Evolutionary conservation across 2,888 invertebrate genomes (phyloP), one percentile per base, ranked within the genome.

Genomic region (Tetheella fluctuosa): DNA sequence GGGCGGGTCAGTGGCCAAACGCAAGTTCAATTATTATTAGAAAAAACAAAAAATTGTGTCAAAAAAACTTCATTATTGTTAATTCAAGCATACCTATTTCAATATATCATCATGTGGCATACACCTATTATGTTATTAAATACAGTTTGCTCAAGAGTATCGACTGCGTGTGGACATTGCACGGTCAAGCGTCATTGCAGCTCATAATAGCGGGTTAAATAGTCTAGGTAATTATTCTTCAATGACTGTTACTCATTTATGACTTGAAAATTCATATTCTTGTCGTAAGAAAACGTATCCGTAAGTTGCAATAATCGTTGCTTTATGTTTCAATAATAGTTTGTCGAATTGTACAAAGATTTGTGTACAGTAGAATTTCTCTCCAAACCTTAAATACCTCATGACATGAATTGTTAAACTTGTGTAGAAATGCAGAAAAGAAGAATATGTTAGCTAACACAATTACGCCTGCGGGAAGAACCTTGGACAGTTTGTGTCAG

Each of bases 131-230:
- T 12, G 57, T 64, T 67, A 68, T 64, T 63, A 62, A 70, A 76
- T 68, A 62, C 63, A 54, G 59, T 59, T 75, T 75, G 69, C 67
- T 67, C 65, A 77, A 68, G 62, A 69, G 17, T 10, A 10, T 10
- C 15, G 62, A 64, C 64, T 62, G 73, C 61, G 67, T 60, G 64
- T 74, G 80, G 80, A 81, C 79, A 79, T 83, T 85, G 81, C 83
- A 79, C 62, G 74, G 77, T 78, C 78, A 84, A 76, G 83, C 82
- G 74, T 74, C 81, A 83, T 78, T 83, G 78, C 76, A 65, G 71
- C 67, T 61, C 65, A 53, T 82, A 84, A 85, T 82, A 56, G 70
- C 52, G 42, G 62, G 72, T 69, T 74, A 69, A 68, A 73, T 73
- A 59, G 61, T 64, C 57, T 37, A 62, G 68, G 68, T 68, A 59